Evolutionary conservation across 2,888 invertebrate genomes (phyloP).

Genomic region (Rugalucina vietnamica): DNA sequence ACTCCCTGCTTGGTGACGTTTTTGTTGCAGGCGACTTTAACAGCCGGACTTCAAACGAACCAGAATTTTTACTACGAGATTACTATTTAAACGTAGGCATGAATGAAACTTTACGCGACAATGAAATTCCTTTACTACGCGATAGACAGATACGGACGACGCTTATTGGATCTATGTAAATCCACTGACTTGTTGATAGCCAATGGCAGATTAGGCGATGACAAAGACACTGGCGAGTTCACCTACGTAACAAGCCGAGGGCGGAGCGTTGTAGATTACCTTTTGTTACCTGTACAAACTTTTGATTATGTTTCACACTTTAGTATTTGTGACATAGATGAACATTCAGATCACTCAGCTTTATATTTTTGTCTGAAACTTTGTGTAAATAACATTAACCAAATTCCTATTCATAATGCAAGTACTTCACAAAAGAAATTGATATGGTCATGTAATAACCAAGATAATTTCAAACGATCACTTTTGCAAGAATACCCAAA

Average conservation of each 20-base stretch:
- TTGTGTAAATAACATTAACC: background rate
- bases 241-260: conserved; percentile 6
- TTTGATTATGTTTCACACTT: background rate
- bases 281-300: background rate
- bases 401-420: no score
- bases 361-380: background rate
- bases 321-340: background rate
- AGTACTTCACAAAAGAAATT: background rate
- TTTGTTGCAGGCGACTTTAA: background rate
- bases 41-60: no score
- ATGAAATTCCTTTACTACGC: background rate
- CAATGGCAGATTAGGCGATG: conserved; percentile 10
- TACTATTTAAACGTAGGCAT: background rate
- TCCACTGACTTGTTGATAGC: background rate
- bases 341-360: background rate
- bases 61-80: background rate
- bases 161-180: conserved; percentile 10
- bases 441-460: background rate
- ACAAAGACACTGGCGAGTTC: background rate
- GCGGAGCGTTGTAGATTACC: conserved; percentile 20
- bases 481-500: background rate
- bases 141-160: background rate
- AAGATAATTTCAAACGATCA: background rate
- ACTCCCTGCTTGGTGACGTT: background rate
- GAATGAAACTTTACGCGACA: background rate